Conservation (phyloP, 1,140 invertebrate genomes). For the Sycophila sp. region DNA sequence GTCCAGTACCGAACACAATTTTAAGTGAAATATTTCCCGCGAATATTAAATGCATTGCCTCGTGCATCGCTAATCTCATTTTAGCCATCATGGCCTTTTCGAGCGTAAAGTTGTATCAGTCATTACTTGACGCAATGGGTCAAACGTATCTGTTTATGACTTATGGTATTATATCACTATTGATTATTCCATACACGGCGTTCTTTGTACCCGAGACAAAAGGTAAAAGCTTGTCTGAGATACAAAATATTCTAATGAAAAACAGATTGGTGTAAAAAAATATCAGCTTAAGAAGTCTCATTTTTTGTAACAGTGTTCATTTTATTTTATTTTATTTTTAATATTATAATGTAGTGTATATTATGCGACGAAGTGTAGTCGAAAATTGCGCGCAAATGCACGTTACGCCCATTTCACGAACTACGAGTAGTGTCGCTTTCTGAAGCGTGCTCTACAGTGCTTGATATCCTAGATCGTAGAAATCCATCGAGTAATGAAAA, state of each 20-base stretch:
- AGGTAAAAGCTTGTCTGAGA: slow-evolving; percentile 73
- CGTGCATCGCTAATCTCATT: slow-evolving; percentile 74
- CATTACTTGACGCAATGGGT: slow-evolving; percentile 69
- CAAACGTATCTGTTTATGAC: slow-evolving; percentile 40
- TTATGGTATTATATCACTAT: slow-evolving; percentile 53
- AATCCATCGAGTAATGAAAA: slow-evolving; percentile 56
- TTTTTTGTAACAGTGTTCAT: no score
- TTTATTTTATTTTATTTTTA: no score
- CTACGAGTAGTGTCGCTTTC: not conserved
- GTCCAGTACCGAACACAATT: slow-evolving; percentile 76
- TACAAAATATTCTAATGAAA: slow-evolving; percentile 41
- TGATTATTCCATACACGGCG: slow-evolving; percentile 71
- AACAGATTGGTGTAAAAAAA: no score
- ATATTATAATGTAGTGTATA: no score
- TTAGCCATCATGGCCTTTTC: slow-evolving; percentile 77
- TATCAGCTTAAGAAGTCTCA: no score
- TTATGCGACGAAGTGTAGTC: no score
- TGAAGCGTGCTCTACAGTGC: no score
- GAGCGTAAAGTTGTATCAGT: slow-evolving; percentile 77
- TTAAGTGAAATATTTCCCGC: slow-evolving; percentile 79
- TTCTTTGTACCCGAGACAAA: slow-evolving; percentile 81
- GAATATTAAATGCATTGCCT: slow-evolving; percentile 73
- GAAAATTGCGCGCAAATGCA: no score
- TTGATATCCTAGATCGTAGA: slow-evolving; percentile 20
- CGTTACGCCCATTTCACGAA: not conserved